Evolutionary conservation across 2,888 invertebrate species (phyloP).

Genomic region (Phymatocera aterrima): DNA sequence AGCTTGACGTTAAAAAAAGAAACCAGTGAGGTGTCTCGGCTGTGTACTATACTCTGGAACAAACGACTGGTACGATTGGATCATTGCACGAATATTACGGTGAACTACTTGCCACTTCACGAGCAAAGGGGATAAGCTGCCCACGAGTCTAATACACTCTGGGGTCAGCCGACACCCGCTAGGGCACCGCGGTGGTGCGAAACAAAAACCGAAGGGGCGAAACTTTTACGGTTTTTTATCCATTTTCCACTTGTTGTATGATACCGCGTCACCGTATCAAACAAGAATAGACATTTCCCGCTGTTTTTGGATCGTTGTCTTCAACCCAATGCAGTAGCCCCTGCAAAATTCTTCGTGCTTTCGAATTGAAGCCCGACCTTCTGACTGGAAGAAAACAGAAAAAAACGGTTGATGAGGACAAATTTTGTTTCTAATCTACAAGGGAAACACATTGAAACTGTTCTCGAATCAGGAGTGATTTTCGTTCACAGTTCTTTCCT

Average conservation of each 20-base stretch:
- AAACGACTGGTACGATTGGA: slow-evolving; percentile 32
- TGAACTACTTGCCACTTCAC: slow-evolving; percentile 23
- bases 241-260: not conserved
- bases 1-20: not conserved
- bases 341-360: too few species aligned
- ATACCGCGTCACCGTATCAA: not conserved
- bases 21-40: slow-evolving; percentile 3
- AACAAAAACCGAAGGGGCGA: not conserved
- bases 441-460: too few species aligned
- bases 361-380: too few species aligned
- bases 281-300: too few species aligned
- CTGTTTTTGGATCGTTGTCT: too few species aligned
- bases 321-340: too few species aligned
- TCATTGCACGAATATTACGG: slow-evolving; percentile 27
- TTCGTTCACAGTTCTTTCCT: too few species aligned
- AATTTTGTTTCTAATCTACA: too few species aligned
- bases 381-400: too few species aligned
- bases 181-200: not conserved
- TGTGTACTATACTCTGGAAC: not conserved
- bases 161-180: slow-evolving; percentile 15
- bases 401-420: too few species aligned
- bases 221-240: not conserved
- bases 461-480: too few species aligned
- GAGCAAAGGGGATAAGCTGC: slow-evolving; percentile 23
- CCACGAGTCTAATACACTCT: slow-evolving; percentile 27